phyloP scores from a whole-genome alignment of 2,797 vertebrate species.

The Clarias fuscus region DNA sequence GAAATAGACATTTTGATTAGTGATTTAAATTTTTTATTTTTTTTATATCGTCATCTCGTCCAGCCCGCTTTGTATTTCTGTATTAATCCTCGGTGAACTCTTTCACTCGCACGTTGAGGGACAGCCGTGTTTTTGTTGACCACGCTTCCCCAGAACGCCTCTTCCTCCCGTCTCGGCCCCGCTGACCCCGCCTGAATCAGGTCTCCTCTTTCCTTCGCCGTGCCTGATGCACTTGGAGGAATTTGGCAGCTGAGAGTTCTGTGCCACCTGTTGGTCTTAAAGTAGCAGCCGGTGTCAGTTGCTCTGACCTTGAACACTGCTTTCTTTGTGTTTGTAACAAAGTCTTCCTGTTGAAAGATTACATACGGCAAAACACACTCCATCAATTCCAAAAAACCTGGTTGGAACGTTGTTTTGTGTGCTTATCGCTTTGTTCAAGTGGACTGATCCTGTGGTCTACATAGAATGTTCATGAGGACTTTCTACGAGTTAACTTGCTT shows the following conservation, averaged over 20 bases:
- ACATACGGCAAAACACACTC: conserved; percentile 18
- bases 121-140: neutral
- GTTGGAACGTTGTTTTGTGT: neutral
- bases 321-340: conserved; percentile 49
- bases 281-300: conserved; percentile 57
- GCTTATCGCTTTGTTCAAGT: neutral
- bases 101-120: neutral
- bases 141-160: neutral
- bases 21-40: no score
- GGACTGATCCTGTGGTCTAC: neutral
- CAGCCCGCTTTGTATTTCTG: neutral
- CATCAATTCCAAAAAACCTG: conserved; percentile 3
- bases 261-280: conserved; percentile 65
- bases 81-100: neutral
- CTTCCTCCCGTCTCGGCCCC: neutral
- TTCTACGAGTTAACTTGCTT: neutral
- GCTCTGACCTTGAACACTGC: conserved; percentile 56
- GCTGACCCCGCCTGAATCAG: conserved; percentile 9
- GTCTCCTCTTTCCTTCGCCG: conserved; percentile 18
- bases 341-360: conserved; percentile 44
- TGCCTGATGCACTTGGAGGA: conserved; percentile 40
- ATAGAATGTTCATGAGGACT: neutral
- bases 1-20: no score
- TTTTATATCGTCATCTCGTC: no score
- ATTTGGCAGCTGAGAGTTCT: conserved; percentile 36